A percentile compares a stretch with the other conserved stretches of the same genome.
These are phyloP conservation scores for Gymnothorax javanicus DNA, from an alignment of 2,797 vertebrate genomes.

Conservation along the genomic window DNA sequence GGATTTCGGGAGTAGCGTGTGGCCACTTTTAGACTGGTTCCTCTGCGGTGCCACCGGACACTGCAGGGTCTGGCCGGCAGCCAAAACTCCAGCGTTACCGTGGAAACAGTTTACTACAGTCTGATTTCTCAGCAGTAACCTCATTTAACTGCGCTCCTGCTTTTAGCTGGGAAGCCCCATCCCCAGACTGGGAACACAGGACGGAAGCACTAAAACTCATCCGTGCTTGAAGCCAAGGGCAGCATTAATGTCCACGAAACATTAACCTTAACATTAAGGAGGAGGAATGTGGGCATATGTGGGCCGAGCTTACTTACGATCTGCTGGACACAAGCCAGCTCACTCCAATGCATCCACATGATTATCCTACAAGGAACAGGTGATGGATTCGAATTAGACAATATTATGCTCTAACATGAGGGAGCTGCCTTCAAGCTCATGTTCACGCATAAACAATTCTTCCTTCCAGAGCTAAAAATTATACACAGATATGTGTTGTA, in stretches of 20 bases:
- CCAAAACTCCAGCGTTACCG: conserved; percentile 70
- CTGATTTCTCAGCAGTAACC: conserved; percentile 33
- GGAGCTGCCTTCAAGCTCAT: background rate
- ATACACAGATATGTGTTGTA: background rate
- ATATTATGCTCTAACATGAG: background rate
- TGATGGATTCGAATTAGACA: background rate
- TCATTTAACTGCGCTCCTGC: conserved; percentile 19
- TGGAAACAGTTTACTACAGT: conserved; percentile 70
- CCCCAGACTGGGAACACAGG: background rate
- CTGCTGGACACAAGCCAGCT: background rate
- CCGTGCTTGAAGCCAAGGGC: background rate
- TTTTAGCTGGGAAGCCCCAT: background rate
- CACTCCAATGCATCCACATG: background rate
- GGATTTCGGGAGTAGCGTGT: conserved; percentile 7
- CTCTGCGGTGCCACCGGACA: conserved; percentile 56
- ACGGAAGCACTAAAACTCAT: conserved; percentile 22
- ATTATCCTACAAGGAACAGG: background rate
- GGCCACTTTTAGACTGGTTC: conserved; percentile 63
- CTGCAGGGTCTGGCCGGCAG: conserved; percentile 64
- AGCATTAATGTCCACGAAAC: background rate
- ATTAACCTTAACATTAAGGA: conserved; percentile 40
- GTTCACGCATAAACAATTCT: background rate
- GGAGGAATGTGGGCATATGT: conserved; percentile 37
- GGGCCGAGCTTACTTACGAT: background rate
- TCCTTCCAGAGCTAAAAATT: background rate